Base-by-base conservation (phyloP, 2,113 vertebrate genomes). In the Taxidea taxus region DNA sequence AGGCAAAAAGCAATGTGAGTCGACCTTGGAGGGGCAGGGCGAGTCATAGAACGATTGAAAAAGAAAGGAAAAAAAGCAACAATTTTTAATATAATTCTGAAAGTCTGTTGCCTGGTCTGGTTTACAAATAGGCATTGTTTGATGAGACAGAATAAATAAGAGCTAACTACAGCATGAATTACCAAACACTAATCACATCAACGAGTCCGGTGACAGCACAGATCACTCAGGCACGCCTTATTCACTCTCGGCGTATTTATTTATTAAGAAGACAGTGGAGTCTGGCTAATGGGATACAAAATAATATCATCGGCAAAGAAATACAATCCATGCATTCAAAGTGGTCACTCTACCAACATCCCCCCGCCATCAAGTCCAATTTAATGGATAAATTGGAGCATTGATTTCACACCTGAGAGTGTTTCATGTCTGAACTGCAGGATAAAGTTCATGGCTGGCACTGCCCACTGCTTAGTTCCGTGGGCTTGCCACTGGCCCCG, bases 21-120 rank as follows among this genome's bases (percentile, higher is more conserved):
- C 97, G 99, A 99, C 99, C 99, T 99, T 99, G 99, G 95, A 98
- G 98, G 98, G 94, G 97, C 18, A 92, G 37, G 82, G 86, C 20
- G 42, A 64, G 87, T 23, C 64, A 34, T 5, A 72, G 78, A 93
- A 31, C 64, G n/a, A 90, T 7, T 92, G 25, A 70, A 58, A 91
- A 94, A 93, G 88, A 87, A 90, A 98, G 97, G 97, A 39, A 72
- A 39, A 37, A 85, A 95, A 98, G 97, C 88, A 13, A 88, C 97
- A 97, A 80, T 18, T 51, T 70, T 90, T 12, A 29, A 89, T 90
- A 74, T 94, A 51, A 90, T 56, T n/a, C 0, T 39, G 78, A 97
- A 64, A 68, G 62, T 81, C 87, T 64, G 42, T 70, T 87, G 58
- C 66, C 77, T 4, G 1, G 56, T 70, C 92, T 75, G 82, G 58